Conservation (phyloP, 2,888 invertebrate species). For the Liopterus haemorrhoidalis region DNA sequence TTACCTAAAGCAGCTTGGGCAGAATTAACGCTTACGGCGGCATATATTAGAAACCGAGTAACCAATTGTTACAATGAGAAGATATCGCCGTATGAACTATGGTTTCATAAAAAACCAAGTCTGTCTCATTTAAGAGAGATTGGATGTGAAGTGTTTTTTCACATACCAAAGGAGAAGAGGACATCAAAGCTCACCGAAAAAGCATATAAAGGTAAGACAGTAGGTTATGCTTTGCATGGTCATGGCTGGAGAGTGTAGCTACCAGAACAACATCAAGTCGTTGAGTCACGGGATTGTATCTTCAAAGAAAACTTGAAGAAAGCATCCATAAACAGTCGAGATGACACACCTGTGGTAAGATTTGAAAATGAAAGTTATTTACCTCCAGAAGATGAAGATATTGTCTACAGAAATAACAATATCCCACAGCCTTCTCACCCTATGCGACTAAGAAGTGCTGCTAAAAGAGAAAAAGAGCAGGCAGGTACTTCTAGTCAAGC, state of each 20-base stretch:
- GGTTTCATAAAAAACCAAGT: conserved; percentile 26
- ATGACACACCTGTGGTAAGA: too few relatives aligned
- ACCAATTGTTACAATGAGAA: conserved; percentile 9
- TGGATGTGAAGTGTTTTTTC: conserved; percentile 8
- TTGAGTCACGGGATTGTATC: neutral
- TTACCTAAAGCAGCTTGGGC: conserved; percentile 12
- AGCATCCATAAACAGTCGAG: too few relatives aligned
- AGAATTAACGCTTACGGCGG: conserved; percentile 8
- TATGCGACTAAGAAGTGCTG: too few relatives aligned
- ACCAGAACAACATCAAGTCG: too few relatives aligned
- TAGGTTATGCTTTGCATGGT: conserved; percentile 24
- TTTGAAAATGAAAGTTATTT: too few relatives aligned
- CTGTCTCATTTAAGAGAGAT: conserved; percentile 26
- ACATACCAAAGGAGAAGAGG: conserved; percentile 4
- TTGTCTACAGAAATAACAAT: too few relatives aligned
- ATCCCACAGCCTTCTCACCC: too few relatives aligned
- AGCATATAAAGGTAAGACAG: conserved; percentile 19
- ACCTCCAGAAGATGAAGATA: too few relatives aligned
- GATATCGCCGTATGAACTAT: conserved; percentile 8
- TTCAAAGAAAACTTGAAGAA: too few relatives aligned
- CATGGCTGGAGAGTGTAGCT: conserved; percentile 25
- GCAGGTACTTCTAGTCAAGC: too few relatives aligned
- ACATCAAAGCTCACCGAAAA: conserved; percentile 9
- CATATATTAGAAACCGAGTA: conserved; percentile 5
- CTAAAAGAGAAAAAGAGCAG: too few relatives aligned